phyloP scores from a whole-genome alignment of 2,113 vertebrate species.

The Labrus mixtus region DNA sequence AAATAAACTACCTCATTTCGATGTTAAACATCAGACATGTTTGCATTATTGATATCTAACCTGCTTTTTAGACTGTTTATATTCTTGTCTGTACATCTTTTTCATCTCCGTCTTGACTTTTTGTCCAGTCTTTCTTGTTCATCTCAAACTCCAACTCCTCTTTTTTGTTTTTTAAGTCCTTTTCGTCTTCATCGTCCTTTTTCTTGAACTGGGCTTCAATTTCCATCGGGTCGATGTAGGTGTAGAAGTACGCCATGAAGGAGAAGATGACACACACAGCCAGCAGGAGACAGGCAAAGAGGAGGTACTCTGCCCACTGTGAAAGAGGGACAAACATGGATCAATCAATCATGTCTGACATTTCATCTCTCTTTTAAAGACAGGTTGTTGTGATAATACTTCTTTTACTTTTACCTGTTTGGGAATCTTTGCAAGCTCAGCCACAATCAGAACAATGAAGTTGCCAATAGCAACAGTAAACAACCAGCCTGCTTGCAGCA shows the following conservation, averaged over 20 bases:
- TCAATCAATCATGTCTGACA: neutral
- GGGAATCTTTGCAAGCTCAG: conserved; percentile 84
- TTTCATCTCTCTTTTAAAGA: neutral
- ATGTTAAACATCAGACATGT: conserved; percentile 6
- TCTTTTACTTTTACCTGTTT: conserved; percentile 85
- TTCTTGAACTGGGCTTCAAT: conserved; percentile 88
- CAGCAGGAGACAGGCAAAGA: conserved; percentile 92
- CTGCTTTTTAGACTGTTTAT: conserved; percentile 66
- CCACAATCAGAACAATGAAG: conserved; percentile 95
- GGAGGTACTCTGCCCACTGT: conserved; percentile 94
- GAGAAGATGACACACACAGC: conserved; percentile 92
- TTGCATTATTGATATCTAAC: neutral
- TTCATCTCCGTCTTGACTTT: conserved; percentile 29
- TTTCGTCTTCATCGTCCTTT: conserved; percentile 64
- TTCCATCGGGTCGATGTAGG: conserved; percentile 89
- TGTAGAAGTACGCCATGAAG: conserved; percentile 93
- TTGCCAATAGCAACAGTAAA: conserved; percentile 92
- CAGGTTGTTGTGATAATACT: neutral
- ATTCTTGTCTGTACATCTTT: conserved; percentile 69
- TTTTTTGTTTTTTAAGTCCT: conserved; percentile 36
- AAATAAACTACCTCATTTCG: neutral
- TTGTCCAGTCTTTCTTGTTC: conserved; percentile 35
- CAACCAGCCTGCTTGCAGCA: conserved; percentile 96
- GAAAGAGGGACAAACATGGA: conserved; percentile 11
- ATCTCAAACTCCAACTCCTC: conserved; percentile 6